These are phyloP conservation scores for Calliopum simillimum DNA, from an alignment of 2,888 invertebrate genomes.

Conservation along the genomic window DNA sequence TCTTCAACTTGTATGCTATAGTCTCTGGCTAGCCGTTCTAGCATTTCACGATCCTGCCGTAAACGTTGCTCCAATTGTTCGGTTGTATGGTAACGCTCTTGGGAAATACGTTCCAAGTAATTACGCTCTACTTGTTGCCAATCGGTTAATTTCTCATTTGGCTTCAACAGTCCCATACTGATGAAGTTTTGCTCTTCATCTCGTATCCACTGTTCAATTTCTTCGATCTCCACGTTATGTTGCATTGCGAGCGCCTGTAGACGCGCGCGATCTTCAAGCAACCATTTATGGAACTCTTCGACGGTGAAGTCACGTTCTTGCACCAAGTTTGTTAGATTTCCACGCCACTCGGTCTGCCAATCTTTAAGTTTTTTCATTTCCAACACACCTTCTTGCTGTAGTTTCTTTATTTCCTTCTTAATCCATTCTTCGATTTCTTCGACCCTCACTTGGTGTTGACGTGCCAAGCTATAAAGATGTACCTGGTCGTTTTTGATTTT, in stretches of 20 bases:
- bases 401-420: slow-evolving; percentile 58
- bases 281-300: slow-evolving; percentile 62
- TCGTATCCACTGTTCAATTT: slow-evolving; percentile 61
- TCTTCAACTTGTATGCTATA: slow-evolving; percentile 64
- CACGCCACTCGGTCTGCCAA: slow-evolving; percentile 63
- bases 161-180: slow-evolving; percentile 60
- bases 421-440: slow-evolving; percentile 65
- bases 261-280: slow-evolving; percentile 58
- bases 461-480: slow-evolving; percentile 59
- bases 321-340: slow-evolving; percentile 59
- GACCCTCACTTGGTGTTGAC: slow-evolving; percentile 61
- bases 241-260: slow-evolving; percentile 61
- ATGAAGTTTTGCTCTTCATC: slow-evolving; percentile 61
- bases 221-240: slow-evolving; percentile 62
- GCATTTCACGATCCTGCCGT: slow-evolving; percentile 59
- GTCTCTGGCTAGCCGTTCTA: slow-evolving; percentile 59
- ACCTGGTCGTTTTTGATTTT: slow-evolving; percentile 59
- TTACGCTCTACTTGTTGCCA: slow-evolving; percentile 64
- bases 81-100: slow-evolving; percentile 60
- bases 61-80: slow-evolving; percentile 62
- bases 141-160: slow-evolving; percentile 59
- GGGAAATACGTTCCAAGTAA: slow-evolving; percentile 60
- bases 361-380: slow-evolving; percentile 59
- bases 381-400: slow-evolving; percentile 56
- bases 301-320: slow-evolving; percentile 62